Conservation (phyloP, 2,113 vertebrate genomes). For the Lanius ludovicianus region DNA sequence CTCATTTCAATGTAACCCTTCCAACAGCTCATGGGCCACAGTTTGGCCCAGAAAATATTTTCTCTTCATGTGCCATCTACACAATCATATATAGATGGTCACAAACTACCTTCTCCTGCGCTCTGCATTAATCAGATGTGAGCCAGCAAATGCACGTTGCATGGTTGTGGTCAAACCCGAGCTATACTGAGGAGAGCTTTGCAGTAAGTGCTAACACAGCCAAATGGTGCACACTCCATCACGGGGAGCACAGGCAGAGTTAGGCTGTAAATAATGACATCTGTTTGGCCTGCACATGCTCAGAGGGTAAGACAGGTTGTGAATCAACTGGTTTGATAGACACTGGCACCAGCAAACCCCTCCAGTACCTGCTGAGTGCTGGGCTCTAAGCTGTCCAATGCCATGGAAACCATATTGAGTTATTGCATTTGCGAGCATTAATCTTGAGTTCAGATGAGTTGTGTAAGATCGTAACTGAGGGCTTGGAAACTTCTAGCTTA, state of each 20-base stretch:
- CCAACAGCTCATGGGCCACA: neutral
- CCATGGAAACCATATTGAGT: neutral
- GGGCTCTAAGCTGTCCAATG: neutral
- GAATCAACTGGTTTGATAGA: slow-evolving; percentile 1
- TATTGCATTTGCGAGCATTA: neutral
- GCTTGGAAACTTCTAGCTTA: slow-evolving; percentile 3
- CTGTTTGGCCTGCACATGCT: neutral
- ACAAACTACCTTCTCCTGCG: neutral
- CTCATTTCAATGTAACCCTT: neutral
- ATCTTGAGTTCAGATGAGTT: neutral
- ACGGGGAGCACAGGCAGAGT: neutral
- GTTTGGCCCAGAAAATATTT: neutral
- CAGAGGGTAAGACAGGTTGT: neutral
- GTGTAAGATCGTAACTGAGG: neutral
- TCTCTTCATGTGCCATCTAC: neutral
- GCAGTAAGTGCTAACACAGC: neutral
- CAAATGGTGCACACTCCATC: neutral
- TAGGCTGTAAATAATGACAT: neutral
- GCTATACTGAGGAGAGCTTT: neutral
- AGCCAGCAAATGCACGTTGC: neutral
- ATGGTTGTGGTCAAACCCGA: neutral
- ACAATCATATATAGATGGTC: neutral
- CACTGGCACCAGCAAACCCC: neutral
- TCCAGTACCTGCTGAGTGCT: neutral
- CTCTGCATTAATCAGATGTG: neutral